These are phyloP conservation scores for Haemorhous mexicanus DNA, from an alignment of 2,113 vertebrate species.

Conservation along the genomic window DNA sequence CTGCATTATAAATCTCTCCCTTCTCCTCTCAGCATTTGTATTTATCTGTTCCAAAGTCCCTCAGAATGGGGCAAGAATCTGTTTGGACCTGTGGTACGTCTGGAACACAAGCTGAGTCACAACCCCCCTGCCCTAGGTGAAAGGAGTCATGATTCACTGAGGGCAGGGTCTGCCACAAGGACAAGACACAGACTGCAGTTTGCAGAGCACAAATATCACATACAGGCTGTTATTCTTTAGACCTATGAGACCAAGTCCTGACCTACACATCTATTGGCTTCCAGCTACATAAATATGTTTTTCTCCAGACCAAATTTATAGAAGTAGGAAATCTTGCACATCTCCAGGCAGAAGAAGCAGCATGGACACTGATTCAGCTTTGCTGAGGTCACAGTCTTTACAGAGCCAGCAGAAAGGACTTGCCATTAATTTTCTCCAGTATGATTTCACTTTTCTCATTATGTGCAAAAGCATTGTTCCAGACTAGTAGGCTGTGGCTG, in stretches of 20 bases:
- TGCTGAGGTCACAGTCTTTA: conserved; percentile 8
- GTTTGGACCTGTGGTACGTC: background rate
- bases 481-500: background rate
- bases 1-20: background rate
- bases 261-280: background rate
- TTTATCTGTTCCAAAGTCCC: background rate
- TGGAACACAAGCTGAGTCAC: background rate
- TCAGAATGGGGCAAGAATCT: background rate
- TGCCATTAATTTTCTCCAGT: conserved; percentile 45
- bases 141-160: background rate
- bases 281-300: background rate
- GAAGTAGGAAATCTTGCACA: background rate
- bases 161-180: background rate
- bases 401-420: conserved; percentile 5
- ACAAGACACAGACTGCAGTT: background rate
- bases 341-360: background rate
- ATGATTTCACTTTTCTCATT: conserved; percentile 30
- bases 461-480: background rate
- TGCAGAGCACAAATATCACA: background rate
- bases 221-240: background rate
- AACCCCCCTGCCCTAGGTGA: background rate
- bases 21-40: background rate
- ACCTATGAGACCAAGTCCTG: background rate
- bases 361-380: background rate
- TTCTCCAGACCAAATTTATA: background rate